Base-by-base conservation (phyloP, 2,797 vertebrate species). In the Argentina silus region DNA sequence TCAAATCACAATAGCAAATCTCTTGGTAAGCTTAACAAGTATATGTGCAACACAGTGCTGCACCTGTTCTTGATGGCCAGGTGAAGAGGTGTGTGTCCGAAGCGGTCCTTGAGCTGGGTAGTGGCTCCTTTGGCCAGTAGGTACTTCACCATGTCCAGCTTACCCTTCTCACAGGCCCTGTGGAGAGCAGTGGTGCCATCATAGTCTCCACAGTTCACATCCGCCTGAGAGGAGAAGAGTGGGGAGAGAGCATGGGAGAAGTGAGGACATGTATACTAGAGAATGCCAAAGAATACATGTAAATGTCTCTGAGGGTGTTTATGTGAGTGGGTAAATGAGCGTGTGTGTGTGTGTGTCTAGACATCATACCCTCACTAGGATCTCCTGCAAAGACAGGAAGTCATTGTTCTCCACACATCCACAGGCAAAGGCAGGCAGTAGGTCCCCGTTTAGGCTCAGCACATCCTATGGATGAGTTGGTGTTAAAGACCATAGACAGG, bases 21-120 rank as follows among this genome's bases (percentile, higher is more conserved):
- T 21, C 10, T 7, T 5, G 6, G 36, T 15, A 14, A 42, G 27
- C 27, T 43, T 45, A 8, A n/a, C 14, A 43, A 19, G 7, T 10
- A 60, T 27, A 60, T 10, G 3, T 10, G 17, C 9, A 19, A 27
- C 17, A 19, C 14, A 60, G 14, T 60, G 36, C 43, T 47, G 19
- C 19, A 62, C 79, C 66, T 78, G 21, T 74, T 74, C 67, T 43
- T 74, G 23, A 81, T 60, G 59, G 72, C 79, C 67, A 78, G 55
- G 27, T 68, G 12, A 15, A 73, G 19, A 3, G 75, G 71, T 15
- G 79, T 81, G 63, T 43, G 44, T 53, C 69, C 75, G 53, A 36
- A 53, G n/a, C 44, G 44, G 60, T 75, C 69, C n/a, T 7, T 9
- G 17, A 70, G 1, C 11, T 77, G 60, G 23, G 19, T 61, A 42